A percentile compares a stretch with the other conserved stretches of the same genome.
These are phyloP conservation scores for Sterna hirundo DNA, from an alignment of 2,113 vertebrate species.

Conservation along the genomic window DNA sequence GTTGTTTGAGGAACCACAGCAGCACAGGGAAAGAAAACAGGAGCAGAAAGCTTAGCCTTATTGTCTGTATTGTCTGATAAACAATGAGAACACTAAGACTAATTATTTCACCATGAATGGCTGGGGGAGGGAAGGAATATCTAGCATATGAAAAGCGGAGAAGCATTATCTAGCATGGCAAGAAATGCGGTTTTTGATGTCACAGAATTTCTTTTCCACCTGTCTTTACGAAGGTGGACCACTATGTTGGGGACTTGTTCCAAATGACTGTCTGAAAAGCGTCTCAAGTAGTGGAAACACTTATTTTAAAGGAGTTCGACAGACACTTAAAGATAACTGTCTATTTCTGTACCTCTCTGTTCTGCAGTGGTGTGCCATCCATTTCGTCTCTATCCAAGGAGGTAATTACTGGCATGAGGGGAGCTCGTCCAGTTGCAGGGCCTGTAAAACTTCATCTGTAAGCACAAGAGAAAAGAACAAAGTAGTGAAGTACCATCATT, in stretches of 20 bases:
- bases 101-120: constrained; percentile 65
- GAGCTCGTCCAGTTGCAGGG: background rate
- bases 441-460: background rate
- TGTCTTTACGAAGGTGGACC: background rate
- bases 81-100: constrained; percentile 71
- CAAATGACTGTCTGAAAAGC: background rate
- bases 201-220: background rate
- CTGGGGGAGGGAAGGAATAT: constrained; percentile 22
- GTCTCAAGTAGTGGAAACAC: background rate
- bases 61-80: constrained; percentile 71
- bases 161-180: background rate
- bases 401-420: constrained; percentile 36
- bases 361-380: background rate
- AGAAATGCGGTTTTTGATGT: background rate
- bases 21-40: constrained; percentile 60
- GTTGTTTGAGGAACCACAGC: constrained; percentile 71
- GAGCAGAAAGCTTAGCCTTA: constrained; percentile 62
- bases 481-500: background rate
- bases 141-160: background rate
- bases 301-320: background rate
- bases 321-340: background rate
- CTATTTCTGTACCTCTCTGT: background rate
- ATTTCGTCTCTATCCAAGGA: background rate
- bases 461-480: background rate
- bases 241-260: background rate